phyloP scores from a whole-genome alignment of 1,140 invertebrate genomes.

The Hylaeus volcanicus region DNA sequence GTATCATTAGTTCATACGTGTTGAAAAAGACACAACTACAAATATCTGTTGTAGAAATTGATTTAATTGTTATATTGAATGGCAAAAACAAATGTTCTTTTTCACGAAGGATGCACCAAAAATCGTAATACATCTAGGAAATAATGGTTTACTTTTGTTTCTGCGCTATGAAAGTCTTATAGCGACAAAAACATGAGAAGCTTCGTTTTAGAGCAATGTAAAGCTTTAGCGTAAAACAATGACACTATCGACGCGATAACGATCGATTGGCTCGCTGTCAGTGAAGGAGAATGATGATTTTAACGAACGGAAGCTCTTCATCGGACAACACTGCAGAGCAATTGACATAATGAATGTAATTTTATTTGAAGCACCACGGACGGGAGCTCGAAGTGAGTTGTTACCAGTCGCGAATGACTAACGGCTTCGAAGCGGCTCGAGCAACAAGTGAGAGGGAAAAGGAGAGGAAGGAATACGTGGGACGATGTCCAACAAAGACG shows the following conservation, averaged over 20 bases:
- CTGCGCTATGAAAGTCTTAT: too few relatives aligned
- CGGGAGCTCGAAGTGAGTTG: conserved; percentile 51
- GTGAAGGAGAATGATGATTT: conserved; percentile 43
- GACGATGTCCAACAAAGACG: conserved; percentile 27
- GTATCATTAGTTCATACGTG: too few relatives aligned
- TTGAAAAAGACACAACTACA: too few relatives aligned
- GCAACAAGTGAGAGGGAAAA: conserved; percentile 29
- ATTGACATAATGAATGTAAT: conserved; percentile 69
- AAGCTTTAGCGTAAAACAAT: conserved; percentile 2
- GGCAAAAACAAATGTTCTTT: too few relatives aligned
- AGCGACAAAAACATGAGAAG: background rate
- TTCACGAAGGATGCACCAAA: too few relatives aligned
- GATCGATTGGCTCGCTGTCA: conserved; percentile 34
- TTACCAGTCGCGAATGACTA: conserved; percentile 56
- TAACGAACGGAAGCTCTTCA: conserved; percentile 54
- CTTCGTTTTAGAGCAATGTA: background rate
- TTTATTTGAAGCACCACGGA: conserved; percentile 61
- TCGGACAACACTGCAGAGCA: conserved; percentile 56
- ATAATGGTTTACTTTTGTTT: too few relatives aligned
- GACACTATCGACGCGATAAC: conserved; percentile 17
- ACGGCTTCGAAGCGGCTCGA: conserved; percentile 38
- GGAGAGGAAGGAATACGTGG: conserved; percentile 19
- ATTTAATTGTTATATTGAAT: too few relatives aligned
- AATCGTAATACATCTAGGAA: too few relatives aligned
- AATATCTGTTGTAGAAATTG: too few relatives aligned